These are phyloP conservation scores for Lycocorax pyrrhopterus DNA, from an alignment of 2,113 vertebrate species.

Conservation along the genomic window DNA sequence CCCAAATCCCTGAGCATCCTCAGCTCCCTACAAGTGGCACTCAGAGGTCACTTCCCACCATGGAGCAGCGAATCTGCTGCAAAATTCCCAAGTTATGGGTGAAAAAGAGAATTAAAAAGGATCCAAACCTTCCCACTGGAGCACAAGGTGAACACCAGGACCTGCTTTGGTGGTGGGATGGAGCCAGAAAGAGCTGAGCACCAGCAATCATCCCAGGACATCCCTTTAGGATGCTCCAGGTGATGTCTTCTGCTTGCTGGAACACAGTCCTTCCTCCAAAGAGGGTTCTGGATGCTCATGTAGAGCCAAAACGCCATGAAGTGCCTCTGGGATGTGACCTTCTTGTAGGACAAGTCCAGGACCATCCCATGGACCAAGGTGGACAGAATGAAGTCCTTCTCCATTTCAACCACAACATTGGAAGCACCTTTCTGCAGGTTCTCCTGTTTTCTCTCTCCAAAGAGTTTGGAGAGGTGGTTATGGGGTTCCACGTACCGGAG, in stretches of 20 bases:
- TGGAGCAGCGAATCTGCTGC: accelerated
- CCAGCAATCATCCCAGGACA: background rate
- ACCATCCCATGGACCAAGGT: accelerated
- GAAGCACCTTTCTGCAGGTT: background rate
- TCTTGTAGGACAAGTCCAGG: background rate
- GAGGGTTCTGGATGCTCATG: background rate
- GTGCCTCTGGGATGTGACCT: background rate
- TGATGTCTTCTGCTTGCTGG: background rate
- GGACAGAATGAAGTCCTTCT: accelerated
- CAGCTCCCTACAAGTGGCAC: accelerated
- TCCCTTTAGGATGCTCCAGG: background rate
- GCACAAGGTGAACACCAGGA: background rate
- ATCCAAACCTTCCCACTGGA: background rate
- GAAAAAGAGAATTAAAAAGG: background rate
- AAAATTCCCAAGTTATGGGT: background rate
- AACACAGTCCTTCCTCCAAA: background rate
- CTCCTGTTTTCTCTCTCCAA: background rate
- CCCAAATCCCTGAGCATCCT: background rate
- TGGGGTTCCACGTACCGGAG: background rate
- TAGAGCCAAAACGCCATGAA: background rate
- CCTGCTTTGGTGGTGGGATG: background rate
- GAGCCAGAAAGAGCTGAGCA: background rate
- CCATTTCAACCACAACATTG: accelerated
- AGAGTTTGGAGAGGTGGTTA: background rate
- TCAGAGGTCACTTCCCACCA: background rate